Percentiles rank a stretch among this genome's conserved stretches.
These are phyloP conservation scores for Sciurus vulgaris DNA, from an alignment of 2,797 vertebrate species.

Conservation along the genomic window DNA sequence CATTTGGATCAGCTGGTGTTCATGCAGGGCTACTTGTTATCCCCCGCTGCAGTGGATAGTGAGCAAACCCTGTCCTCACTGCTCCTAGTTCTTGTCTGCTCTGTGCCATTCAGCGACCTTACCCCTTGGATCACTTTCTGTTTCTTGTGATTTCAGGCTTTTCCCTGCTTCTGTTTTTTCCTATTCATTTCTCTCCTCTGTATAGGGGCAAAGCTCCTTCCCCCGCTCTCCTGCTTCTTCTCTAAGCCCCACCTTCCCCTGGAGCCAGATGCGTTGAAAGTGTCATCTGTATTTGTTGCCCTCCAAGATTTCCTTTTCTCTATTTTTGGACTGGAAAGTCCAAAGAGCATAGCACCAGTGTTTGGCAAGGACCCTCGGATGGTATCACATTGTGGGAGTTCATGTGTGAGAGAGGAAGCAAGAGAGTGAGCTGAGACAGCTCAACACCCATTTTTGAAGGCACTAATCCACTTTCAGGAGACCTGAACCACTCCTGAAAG, in stretches of 20 bases:
- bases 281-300: neutral
- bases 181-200: neutral
- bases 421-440: neutral
- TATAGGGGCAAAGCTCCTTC: neutral
- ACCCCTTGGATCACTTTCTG: neutral
- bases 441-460: neutral
- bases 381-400: neutral
- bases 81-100: neutral
- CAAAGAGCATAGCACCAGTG: neutral
- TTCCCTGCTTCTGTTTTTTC: neutral
- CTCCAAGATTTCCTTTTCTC: too few relatives aligned
- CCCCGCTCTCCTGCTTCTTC: neutral
- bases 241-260: neutral
- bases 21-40: too few relatives aligned
- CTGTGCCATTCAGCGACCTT: neutral
- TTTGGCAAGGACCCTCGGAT: neutral
- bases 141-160: neutral
- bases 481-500: neutral
- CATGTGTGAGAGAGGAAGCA: neutral
- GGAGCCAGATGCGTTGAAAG: neutral
- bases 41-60: neutral
- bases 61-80: neutral
- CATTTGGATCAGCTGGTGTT: neutral
- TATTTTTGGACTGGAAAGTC: neutral
- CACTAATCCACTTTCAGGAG: neutral